phyloP scores from a whole-genome alignment of 2,113 vertebrate genomes.

The Numida meleagris region DNA sequence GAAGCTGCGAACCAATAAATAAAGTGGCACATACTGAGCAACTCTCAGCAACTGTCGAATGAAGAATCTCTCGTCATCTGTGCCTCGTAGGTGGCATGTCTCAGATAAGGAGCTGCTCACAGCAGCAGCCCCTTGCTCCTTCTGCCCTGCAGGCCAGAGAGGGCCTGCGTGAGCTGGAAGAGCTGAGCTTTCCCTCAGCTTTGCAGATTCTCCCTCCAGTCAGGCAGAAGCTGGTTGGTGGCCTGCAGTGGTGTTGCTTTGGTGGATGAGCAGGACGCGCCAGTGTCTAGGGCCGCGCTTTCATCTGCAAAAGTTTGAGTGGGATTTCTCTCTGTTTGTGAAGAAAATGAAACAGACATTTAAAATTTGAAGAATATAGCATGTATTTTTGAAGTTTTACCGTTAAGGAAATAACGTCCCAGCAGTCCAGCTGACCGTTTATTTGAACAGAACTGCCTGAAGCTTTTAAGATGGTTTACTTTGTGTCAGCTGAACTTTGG shows the following conservation, averaged over 20 bases:
- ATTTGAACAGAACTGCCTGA: neutral
- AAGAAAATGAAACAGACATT: neutral
- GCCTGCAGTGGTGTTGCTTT: neutral
- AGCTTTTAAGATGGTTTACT: neutral
- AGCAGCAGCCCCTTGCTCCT: neutral
- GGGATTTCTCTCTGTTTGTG: neutral
- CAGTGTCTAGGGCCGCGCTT: neutral
- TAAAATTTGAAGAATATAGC: neutral
- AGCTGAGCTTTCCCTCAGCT: neutral
- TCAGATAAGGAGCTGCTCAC: neutral
- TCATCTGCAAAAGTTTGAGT: neutral
- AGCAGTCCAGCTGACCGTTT: neutral
- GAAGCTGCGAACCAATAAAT: neutral
- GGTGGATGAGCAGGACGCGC: neutral
- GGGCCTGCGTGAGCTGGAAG: neutral
- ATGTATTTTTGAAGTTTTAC: neutral
- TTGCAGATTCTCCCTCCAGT: neutral
- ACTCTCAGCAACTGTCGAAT: neutral
- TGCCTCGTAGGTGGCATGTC: neutral
- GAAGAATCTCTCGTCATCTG: neutral
- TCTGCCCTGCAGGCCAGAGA: neutral
- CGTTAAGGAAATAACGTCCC: neutral
- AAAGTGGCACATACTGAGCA: neutral
- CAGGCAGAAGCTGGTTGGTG: neutral
- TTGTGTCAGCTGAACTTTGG: constrained; percentile 2